Evolutionary conservation across 2,113 vertebrate species (phyloP).

Genomic region (Zosterops hypoxanthus): DNA sequence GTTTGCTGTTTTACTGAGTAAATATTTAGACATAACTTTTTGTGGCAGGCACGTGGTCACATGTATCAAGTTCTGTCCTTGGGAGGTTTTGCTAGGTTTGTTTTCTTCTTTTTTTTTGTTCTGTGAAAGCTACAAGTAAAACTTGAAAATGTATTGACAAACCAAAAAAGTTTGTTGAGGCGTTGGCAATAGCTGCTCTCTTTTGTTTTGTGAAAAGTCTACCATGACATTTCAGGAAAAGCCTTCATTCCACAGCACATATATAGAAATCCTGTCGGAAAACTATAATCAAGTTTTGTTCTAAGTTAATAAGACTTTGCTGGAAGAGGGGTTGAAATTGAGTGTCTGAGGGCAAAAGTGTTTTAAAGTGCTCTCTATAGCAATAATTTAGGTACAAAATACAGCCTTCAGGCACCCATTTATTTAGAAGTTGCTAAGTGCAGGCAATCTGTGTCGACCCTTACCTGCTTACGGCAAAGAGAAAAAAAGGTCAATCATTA

Average conservation of each 20-base stretch:
- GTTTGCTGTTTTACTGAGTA: not conserved
- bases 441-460: not conserved
- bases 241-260: not conserved
- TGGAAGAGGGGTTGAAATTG: not conserved
- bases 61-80: not conserved
- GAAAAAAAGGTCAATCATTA: not conserved
- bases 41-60: not conserved
- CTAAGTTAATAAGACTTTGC: not conserved
- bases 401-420: not conserved
- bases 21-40: not conserved
- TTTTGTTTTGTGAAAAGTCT: not conserved
- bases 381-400: not conserved
- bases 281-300: not conserved
- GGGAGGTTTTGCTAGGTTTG: not conserved
- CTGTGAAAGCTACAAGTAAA: not conserved
- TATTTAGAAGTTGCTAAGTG: not conserved
- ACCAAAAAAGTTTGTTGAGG: not conserved
- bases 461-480: not conserved
- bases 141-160: not conserved
- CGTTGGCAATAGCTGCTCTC: not conserved
- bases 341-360: not conserved
- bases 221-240: not conserved
- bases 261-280: not conserved
- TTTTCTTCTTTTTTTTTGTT: not conserved
- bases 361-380: slow-evolving; percentile 15